Evolutionary conservation across 2,113 vertebrate species (phyloP).

Genomic region (Nesoenas mayeri): DNA sequence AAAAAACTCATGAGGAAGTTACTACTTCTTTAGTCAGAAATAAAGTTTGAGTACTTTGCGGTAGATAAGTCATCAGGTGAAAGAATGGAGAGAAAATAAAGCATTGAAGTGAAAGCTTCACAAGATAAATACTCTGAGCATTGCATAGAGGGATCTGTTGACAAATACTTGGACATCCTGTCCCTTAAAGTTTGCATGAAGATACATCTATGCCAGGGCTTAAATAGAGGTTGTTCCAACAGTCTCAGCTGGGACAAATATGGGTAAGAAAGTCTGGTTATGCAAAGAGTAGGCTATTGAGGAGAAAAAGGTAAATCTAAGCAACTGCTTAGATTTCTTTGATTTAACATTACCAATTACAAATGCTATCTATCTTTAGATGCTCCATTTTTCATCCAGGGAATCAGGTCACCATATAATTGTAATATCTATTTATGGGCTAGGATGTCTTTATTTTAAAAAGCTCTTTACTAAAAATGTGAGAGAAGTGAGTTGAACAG

Average conservation of each 20-base stretch:
- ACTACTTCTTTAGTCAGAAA: background rate
- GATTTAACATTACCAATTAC: background rate
- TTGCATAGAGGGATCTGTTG: background rate
- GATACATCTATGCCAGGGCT: background rate
- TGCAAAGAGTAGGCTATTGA: fast-evolving
- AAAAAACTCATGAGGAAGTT: background rate
- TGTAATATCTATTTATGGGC: background rate
- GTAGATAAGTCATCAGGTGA: background rate
- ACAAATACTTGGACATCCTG: background rate
- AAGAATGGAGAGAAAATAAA: background rate
- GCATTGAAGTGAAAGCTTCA: background rate
- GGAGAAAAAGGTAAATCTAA: background rate
- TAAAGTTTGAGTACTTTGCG: background rate
- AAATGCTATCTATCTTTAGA: background rate
- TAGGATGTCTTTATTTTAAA: background rate
- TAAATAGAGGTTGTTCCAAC: background rate
- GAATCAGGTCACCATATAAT: background rate
- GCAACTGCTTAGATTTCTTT: background rate
- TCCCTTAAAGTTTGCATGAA: background rate
- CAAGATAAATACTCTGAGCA: background rate
- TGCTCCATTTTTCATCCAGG: background rate
- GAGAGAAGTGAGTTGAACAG: background rate
- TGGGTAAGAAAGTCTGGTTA: background rate
- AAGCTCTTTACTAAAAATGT: background rate
- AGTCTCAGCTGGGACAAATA: background rate